Evolutionary conservation across 2,797 vertebrate genomes (phyloP).

Genomic region (Bryconaethiops microstoma): DNA sequence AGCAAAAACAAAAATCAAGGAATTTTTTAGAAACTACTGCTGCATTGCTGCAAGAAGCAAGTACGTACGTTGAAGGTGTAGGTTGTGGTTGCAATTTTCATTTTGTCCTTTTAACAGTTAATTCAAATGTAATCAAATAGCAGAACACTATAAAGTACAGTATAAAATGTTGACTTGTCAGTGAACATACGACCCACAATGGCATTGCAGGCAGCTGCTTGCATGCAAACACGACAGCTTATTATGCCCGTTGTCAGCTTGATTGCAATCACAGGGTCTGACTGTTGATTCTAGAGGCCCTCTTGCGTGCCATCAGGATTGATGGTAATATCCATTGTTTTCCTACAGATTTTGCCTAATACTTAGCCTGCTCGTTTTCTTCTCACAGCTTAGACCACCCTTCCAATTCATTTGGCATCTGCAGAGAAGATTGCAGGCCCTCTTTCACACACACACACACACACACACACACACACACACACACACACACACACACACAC

Average conservation of each 20-base stretch:
- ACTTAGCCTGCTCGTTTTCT: conserved; percentile 52
- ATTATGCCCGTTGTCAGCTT: conserved; percentile 41
- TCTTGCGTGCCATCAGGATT: conserved; percentile 45
- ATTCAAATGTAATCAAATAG: neutral
- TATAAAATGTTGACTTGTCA: no score
- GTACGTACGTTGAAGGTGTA: no score
- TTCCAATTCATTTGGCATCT: conserved; percentile 63
- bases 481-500: neutral
- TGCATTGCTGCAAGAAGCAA: no score
- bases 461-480: no score
- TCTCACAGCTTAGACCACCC: conserved; percentile 48
- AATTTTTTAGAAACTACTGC: no score
- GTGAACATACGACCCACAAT: neutral
- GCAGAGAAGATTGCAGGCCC: conserved; percentile 58
- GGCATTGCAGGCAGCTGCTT: neutral
- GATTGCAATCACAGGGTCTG: conserved; percentile 72
- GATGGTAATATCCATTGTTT: conserved; percentile 37
- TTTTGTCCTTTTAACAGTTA: no score
- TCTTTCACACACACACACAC: conserved; percentile 35
- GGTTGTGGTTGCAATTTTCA: no score
- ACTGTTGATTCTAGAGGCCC: conserved; percentile 55
- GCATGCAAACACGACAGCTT: neutral
- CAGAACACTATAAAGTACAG: neutral
- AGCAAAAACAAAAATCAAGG: no score
- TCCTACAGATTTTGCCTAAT: conserved; percentile 36